Percentiles rank a stretch among this genome's conserved stretches.
phyloP scores from a whole-genome alignment of 2,113 vertebrate species.

The Nematolebias whitei region DNA sequence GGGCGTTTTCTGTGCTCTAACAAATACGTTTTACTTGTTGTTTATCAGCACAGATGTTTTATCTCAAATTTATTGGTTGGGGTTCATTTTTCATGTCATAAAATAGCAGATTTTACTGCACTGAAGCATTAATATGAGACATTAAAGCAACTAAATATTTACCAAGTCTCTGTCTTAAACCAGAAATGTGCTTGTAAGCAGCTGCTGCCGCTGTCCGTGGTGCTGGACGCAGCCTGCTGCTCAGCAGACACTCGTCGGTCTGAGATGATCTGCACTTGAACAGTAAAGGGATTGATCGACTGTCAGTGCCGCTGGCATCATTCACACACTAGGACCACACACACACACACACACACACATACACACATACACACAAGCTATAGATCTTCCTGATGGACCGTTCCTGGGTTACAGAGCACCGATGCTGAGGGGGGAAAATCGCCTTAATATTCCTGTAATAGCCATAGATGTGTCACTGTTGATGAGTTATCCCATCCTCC shows the following conservation, averaged over 20 bases:
- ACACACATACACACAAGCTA: constrained; percentile 4
- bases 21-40: too few relatives aligned
- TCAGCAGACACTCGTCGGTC: constrained; percentile 31
- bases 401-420: constrained; percentile 24
- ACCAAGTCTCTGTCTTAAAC: too few relatives aligned
- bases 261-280: constrained; percentile 62
- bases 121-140: too few relatives aligned
- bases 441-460: constrained; percentile 43
- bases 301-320: constrained; percentile 66
- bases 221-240: constrained; percentile 63
- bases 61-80: too few relatives aligned
- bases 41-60: too few relatives aligned
- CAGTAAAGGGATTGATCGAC: constrained; percentile 69
- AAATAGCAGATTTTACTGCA: too few relatives aligned
- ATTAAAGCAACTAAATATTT: too few relatives aligned
- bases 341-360: not conserved
- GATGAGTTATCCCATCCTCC: constrained; percentile 11
- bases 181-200: not conserved
- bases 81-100: too few relatives aligned
- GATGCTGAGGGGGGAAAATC: constrained; percentile 32
- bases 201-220: constrained; percentile 68
- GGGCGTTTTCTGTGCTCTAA: too few relatives aligned
- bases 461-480: constrained; percentile 39
- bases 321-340: constrained; percentile 47
- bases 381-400: constrained; percentile 60